Percentiles rank a stretch among this genome's conserved stretches.
phyloP scores from a whole-genome alignment of 2,113 vertebrate genomes.

The Leiothrix lutea region DNA sequence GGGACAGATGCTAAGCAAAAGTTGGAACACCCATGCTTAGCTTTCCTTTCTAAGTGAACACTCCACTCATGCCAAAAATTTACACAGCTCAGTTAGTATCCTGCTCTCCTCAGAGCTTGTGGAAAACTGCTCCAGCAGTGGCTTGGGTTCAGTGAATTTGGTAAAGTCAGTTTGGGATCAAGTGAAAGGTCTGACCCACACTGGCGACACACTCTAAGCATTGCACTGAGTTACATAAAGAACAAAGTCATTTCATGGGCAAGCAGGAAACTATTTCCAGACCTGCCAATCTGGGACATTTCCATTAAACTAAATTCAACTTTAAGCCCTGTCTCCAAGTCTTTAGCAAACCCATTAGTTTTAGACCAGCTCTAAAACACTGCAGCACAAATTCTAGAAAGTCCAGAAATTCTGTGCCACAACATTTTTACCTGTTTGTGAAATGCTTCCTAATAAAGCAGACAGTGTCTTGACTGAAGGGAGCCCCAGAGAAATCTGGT shows the following conservation, averaged over 20 bases:
- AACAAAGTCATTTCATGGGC: fast-evolving
- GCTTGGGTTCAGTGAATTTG: background rate
- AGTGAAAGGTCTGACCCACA: background rate
- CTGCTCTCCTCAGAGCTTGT: background rate
- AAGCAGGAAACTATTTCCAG: background rate
- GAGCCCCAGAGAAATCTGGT: background rate
- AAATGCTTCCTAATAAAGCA: background rate
- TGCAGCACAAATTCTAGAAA: background rate
- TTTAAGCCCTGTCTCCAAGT: background rate
- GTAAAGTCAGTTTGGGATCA: background rate
- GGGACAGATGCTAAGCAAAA: background rate
- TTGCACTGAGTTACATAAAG: background rate
- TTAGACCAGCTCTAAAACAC: background rate
- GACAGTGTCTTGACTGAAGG: background rate
- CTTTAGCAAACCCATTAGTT: background rate
- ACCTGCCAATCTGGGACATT: background rate
- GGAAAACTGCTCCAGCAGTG: background rate
- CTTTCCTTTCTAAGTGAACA: background rate
- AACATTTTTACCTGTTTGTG: background rate
- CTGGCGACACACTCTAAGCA: background rate
- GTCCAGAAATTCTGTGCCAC: background rate
- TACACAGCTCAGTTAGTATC: background rate
- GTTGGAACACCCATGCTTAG: background rate
- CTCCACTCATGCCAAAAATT: background rate
- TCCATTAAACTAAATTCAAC: background rate